A percentile compares a stretch with the other conserved stretches of the same genome.
Evolutionary conservation across 2,797 vertebrate genomes (phyloP).

Genomic region (Sebastes goodei): DNA sequence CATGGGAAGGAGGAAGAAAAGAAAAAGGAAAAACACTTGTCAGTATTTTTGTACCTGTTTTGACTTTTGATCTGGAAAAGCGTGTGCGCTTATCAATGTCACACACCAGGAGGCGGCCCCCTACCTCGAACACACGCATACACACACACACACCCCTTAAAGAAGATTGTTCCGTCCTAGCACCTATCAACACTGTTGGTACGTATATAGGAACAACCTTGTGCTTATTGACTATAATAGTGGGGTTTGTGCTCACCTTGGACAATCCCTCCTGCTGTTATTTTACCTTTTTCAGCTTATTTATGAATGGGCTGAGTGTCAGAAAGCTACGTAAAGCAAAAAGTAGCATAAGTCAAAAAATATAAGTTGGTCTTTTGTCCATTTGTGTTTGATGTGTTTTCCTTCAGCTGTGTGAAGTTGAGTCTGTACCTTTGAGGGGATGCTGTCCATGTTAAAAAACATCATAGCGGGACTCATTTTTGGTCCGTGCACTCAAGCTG

Average conservation of each 20-base stretch:
- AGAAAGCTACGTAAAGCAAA: background rate
- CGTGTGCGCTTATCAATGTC: conserved; percentile 30
- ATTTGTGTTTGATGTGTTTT: background rate
- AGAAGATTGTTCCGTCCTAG: conserved; percentile 13
- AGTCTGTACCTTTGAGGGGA: background rate
- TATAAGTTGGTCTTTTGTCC: background rate
- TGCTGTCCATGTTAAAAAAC: background rate
- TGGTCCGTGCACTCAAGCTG: conserved; percentile 13
- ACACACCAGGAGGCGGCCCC: conserved; percentile 19
- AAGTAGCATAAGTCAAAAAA: background rate
- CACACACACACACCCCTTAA: background rate
- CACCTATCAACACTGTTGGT: background rate
- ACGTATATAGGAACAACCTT: conserved; percentile 21
- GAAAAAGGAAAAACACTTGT: conserved; percentile 5
- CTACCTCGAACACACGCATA: background rate
- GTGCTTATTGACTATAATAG: conserved; percentile 33
- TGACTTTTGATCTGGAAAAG: conserved; percentile 28
- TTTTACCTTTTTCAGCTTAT: background rate
- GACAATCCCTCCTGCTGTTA: conserved; percentile 12
- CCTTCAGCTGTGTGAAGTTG: background rate
- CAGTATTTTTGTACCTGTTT: conserved; percentile 11
- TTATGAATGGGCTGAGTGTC: background rate
- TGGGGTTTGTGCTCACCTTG: conserved; percentile 32
- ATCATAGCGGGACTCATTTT: conserved; percentile 28
- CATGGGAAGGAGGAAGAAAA: background rate